A percentile compares a stretch with the other conserved stretches of the same genome.
Conservation (phyloP, 2,888 invertebrate genomes). For the Trichopoda pennipes region DNA sequence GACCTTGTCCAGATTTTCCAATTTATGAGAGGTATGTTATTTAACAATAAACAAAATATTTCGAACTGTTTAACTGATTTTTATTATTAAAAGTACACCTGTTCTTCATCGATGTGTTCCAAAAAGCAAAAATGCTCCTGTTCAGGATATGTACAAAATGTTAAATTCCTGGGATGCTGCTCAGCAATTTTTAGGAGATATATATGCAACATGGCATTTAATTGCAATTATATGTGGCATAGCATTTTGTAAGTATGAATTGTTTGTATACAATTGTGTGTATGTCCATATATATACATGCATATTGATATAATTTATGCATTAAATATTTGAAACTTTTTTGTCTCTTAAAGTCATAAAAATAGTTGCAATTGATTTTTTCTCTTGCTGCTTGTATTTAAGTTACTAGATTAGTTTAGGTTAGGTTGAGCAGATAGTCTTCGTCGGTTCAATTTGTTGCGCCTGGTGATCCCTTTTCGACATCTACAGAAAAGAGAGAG, state of each 20-base stretch:
- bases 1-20: slow-evolving; percentile 90
- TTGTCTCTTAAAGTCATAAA: too few species aligned
- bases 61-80: slow-evolving; percentile 48
- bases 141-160: slow-evolving; percentile 88
- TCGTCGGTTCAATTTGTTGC: too few species aligned
- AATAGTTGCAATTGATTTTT: too few species aligned
- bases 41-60: not conserved
- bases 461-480: too few species aligned
- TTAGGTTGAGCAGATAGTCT: too few species aligned
- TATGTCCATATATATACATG: too few species aligned
- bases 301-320: too few species aligned
- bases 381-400: too few species aligned
- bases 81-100: slow-evolving; percentile 83
- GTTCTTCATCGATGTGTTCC: slow-evolving; percentile 95
- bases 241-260: slow-evolving; percentile 86
- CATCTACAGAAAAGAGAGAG: too few species aligned
- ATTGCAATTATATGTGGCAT: slow-evolving; percentile 90
- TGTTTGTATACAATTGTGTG: not conserved
- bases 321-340: too few species aligned
- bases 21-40: slow-evolving; percentile 86
- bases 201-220: slow-evolving; percentile 93
- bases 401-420: too few species aligned
- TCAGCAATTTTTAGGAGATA: slow-evolving; percentile 92
- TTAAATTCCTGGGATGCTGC: slow-evolving; percentile 94
- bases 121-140: slow-evolving; percentile 85